A percentile compares a stretch with the other conserved stretches of the same genome.
phyloP scores from a whole-genome alignment of 2,113 vertebrate genomes.

The Sitta europaea region DNA sequence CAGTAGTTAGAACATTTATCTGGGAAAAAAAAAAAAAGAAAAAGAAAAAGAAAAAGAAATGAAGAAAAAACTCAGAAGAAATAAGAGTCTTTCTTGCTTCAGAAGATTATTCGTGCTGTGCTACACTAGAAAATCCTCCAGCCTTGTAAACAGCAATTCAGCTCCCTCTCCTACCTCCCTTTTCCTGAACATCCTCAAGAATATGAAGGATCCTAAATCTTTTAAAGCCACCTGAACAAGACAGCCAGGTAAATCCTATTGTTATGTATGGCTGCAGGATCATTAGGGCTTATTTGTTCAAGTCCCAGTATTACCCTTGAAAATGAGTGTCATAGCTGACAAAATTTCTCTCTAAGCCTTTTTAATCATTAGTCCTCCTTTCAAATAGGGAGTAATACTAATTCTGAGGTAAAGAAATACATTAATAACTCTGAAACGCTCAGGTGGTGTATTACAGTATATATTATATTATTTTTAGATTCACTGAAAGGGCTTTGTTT shows the following conservation, averaged over 20 bases:
- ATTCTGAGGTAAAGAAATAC: neutral
- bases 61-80: neutral
- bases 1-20: neutral
- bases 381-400: neutral
- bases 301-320: neutral
- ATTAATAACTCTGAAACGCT: neutral
- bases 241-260: neutral
- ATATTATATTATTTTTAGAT: neutral
- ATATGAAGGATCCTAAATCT: neutral
- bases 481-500: neutral
- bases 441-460: neutral
- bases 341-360: neutral
- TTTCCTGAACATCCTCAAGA: neutral
- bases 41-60: too few species aligned
- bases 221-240: neutral
- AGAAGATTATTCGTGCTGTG: neutral
- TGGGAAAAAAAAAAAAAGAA: fast-evolving
- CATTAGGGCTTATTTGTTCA: neutral
- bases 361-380: neutral
- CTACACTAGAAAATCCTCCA: neutral
- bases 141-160: neutral
- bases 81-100: neutral
- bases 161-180: neutral
- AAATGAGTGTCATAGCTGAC: neutral
- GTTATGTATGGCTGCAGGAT: neutral